A percentile compares a stretch with the other conserved stretches of the same genome.
Evolutionary conservation across 2,797 vertebrate species (phyloP).

Genomic region (Odontamblyopus rebecca): DNA sequence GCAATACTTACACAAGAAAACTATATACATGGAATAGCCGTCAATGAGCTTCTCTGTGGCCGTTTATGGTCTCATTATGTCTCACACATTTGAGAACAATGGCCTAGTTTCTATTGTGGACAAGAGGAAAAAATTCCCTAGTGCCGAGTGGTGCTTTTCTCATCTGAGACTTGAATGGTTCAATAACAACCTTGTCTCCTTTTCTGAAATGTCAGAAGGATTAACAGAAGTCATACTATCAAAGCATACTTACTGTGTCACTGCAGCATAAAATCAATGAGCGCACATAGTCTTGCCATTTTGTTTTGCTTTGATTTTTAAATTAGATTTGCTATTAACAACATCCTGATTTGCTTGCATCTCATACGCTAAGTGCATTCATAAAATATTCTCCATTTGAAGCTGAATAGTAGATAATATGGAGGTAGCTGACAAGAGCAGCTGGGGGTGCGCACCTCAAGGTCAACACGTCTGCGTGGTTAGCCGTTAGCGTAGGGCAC

Average conservation of each 20-base stretch:
- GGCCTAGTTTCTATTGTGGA: slow-evolving; percentile 6
- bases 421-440: slow-evolving; percentile 1
- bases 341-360: not conserved
- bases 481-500: slow-evolving; percentile 15
- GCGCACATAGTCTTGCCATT: not conserved
- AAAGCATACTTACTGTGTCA: not conserved
- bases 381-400: not conserved
- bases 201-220: not conserved
- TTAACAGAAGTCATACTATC: not conserved
- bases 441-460: slow-evolving; percentile 5
- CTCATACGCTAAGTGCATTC: not conserved
- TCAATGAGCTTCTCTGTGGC: not conserved
- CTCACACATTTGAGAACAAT: slow-evolving; percentile 4
- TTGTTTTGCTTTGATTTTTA: slow-evolving; percentile 5
- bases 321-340: slow-evolving; percentile 5
- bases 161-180: not conserved
- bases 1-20: not conserved
- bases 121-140: not conserved
- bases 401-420: not conserved
- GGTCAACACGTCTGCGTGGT: slow-evolving; percentile 7
- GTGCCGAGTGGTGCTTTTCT: not conserved
- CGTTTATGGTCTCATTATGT: slow-evolving; percentile 4
- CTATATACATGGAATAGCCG: not conserved
- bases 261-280: slow-evolving; percentile 9
- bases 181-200: not conserved